Evolutionary conservation across 2,888 invertebrate genomes (phyloP).

Genomic region (Marasmarcha lunaedactyla): DNA sequence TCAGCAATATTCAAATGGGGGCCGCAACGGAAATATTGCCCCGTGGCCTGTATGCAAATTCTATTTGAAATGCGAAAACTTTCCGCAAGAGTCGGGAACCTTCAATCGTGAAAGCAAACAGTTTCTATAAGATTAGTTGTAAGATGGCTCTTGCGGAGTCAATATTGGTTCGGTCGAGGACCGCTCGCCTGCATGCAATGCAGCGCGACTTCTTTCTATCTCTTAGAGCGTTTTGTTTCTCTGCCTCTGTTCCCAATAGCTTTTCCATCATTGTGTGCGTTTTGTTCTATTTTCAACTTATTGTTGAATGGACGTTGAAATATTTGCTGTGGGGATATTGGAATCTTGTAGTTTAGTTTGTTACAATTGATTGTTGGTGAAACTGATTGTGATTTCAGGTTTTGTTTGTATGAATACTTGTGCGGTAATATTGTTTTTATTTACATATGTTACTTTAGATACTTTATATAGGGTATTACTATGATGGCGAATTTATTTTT

Average conservation of each 20-base stretch:
- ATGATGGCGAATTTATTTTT: no score
- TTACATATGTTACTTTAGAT: no score
- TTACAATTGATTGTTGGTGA: slow-evolving; percentile 13
- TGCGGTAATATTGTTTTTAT: no score
- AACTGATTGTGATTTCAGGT: slow-evolving; percentile 7
- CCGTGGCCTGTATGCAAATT: slow-evolving; percentile 59
- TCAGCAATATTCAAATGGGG: slow-evolving; percentile 57
- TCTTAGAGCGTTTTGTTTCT: neutral
- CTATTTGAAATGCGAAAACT: slow-evolving; percentile 56
- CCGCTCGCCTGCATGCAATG: neutral
- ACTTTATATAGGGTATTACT: no score
- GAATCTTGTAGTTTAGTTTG: slow-evolving; percentile 23
- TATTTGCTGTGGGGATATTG: slow-evolving; percentile 35
- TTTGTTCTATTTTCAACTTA: slow-evolving; percentile 18
- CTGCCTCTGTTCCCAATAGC: slow-evolving; percentile 8
- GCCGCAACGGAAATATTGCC: slow-evolving; percentile 54
- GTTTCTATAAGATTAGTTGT: slow-evolving; percentile 64
- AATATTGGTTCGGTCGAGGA: slow-evolving; percentile 42
- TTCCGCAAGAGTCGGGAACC: slow-evolving; percentile 47
- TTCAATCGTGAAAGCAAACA: slow-evolving; percentile 58
- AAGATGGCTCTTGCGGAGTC: slow-evolving; percentile 47
- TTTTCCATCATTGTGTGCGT: slow-evolving; percentile 24
- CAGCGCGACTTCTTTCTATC: neutral
- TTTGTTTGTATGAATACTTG: no score
- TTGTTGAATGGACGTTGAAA: slow-evolving; percentile 33